Percentiles rank a stretch among this genome's conserved stretches.
Evolutionary conservation across 2,888 invertebrate species (phyloP).

Genomic region (Taphrorychus bicolor): DNA sequence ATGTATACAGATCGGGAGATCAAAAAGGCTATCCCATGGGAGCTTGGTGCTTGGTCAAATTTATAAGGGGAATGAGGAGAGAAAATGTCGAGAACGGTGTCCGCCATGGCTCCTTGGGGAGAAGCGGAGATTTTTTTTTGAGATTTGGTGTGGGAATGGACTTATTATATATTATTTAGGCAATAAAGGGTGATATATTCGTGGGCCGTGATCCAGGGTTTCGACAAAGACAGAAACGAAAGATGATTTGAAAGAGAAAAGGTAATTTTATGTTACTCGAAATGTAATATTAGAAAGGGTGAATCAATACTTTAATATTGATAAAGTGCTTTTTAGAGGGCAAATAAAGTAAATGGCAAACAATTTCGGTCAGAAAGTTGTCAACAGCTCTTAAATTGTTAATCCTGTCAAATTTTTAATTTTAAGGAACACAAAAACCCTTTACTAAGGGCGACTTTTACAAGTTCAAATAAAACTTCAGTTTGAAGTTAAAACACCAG

Average conservation of each 20-base stretch:
- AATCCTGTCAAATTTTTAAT: too few relatives aligned
- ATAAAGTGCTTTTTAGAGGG: neutral
- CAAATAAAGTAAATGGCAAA: too few relatives aligned
- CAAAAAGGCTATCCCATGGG: neutral
- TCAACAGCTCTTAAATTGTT: too few relatives aligned
- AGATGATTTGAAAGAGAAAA: neutral
- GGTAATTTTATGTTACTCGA: neutral
- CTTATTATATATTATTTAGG: neutral
- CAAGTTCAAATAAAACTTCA: too few relatives aligned
- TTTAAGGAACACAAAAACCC: too few relatives aligned
- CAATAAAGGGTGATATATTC: neutral
- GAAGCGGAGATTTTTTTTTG: neutral
- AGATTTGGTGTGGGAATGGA: neutral
- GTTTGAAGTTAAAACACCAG: too few relatives aligned
- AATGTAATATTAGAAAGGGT: too few relatives aligned
- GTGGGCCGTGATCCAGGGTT: neutral
- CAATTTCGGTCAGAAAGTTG: too few relatives aligned
- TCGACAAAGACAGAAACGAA: too few relatives aligned
- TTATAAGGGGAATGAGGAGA: neutral
- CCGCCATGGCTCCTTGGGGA: conserved; percentile 6
- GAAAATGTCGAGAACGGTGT: conserved; percentile 1
- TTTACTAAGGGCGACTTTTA: too few relatives aligned
- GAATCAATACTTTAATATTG: too few relatives aligned
- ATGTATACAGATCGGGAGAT: neutral
- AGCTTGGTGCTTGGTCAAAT: neutral